Conservation (phyloP, 2,113 vertebrate species). For the Spea multiplicata region DNA sequence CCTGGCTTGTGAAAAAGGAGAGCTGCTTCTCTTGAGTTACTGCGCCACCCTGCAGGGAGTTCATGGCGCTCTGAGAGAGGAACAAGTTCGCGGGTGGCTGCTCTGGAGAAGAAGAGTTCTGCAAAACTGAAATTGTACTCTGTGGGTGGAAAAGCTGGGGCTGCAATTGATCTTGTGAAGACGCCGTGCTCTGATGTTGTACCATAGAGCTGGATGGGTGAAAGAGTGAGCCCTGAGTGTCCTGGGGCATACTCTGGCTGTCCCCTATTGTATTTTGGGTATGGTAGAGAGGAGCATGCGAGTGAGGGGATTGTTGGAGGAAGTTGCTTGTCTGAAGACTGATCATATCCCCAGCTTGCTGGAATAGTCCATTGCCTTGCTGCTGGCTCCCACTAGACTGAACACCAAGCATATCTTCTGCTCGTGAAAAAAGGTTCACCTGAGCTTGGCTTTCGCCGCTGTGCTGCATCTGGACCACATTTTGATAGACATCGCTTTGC, state of each 20-base stretch:
- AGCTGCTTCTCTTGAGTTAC: conserved; percentile 83
- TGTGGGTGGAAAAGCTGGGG: conserved; percentile 83
- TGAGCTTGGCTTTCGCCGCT: conserved; percentile 69
- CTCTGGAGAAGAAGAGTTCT: conserved; percentile 77
- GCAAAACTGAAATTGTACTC: conserved; percentile 78
- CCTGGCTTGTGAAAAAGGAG: conserved; percentile 79
- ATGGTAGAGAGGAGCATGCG: conserved; percentile 84
- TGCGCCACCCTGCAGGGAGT: conserved; percentile 66
- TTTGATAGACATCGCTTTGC: conserved; percentile 71
- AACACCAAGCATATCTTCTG: conserved; percentile 71
- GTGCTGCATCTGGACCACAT: conserved; percentile 78
- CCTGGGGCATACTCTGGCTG: conserved; percentile 74
- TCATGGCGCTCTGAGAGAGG: conserved; percentile 78
- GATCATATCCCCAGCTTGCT: conserved; percentile 83
- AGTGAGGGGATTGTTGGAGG: conserved; percentile 84
- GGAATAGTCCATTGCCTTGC: conserved; percentile 81
- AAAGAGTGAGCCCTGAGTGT: conserved; percentile 69
- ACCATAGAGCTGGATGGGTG: conserved; percentile 74
- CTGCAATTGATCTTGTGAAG: conserved; percentile 86
- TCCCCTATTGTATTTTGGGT: conserved; percentile 79
- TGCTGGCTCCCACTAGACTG: conserved; percentile 69
- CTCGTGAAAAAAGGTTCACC: conserved; percentile 77
- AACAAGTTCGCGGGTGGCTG: conserved; percentile 82
- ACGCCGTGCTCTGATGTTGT: conserved; percentile 75
- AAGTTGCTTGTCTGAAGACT: conserved; percentile 84